Conservation (phyloP, 2,113 vertebrate species). For the Axis porcinus region DNA sequence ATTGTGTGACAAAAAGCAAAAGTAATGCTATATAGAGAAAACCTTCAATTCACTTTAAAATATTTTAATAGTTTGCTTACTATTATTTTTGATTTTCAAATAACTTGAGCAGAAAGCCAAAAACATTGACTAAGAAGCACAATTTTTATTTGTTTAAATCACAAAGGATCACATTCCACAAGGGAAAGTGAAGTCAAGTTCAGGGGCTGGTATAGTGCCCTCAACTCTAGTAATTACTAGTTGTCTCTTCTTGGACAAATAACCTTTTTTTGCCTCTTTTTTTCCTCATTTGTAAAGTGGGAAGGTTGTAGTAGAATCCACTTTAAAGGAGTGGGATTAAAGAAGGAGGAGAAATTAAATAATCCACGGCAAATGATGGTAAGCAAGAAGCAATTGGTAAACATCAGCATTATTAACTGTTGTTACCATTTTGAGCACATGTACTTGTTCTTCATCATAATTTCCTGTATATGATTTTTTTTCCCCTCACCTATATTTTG, state of each 20-base stretch:
- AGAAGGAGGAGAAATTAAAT: background rate
- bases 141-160: background rate
- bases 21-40: background rate
- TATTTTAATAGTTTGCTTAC: background rate
- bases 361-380: background rate
- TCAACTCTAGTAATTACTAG: background rate
- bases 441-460: background rate
- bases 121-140: background rate
- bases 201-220: background rate
- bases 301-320: background rate
- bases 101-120: conserved; percentile 14
- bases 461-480: background rate
- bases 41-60: background rate
- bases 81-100: conserved; percentile 8
- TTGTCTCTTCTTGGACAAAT: background rate
- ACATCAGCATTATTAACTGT: background rate
- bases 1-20: background rate
- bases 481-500: background rate
- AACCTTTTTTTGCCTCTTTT: background rate
- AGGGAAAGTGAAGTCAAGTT: rapidly evolving
- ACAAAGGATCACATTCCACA: background rate
- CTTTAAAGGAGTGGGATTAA: background rate
- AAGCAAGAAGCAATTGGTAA: background rate
- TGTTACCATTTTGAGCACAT: background rate
- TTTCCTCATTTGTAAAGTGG: background rate